Evolutionary conservation across 2,797 vertebrate genomes (phyloP), one percentile per base, ranked within the genome.

Genomic region (Pagetopsis macropterus): DNA sequence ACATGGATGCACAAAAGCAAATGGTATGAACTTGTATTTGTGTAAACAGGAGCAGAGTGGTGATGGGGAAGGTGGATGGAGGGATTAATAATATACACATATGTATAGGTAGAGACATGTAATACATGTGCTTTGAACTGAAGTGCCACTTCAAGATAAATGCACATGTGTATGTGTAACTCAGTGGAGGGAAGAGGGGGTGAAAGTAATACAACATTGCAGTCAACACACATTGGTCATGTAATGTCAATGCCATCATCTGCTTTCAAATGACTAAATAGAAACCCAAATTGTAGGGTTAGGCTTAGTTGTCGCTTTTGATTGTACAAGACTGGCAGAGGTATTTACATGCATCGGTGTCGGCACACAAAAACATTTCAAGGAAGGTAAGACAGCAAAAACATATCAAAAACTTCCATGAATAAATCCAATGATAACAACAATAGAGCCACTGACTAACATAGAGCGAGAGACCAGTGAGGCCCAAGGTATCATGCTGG

Each of bases 361-460:
- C 50, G 65, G 63, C 45, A 43, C 11, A 17, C 13, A 4, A 21
- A 33, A 23, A 65, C 63, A n/a, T 51, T 59, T 15, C 16, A 58
- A 62, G 66, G 1, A 60, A 59, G 71, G 71, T 33, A 44, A 55
- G 43, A 57, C 10, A 57, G 23, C 12, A 43, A 75, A 62, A 58
- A 40, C 55, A 43, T 59, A 75, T 59, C 15, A 67, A 62, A 65
- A 37, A 31, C 21, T 19, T 66, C 19, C 27, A 48, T 71, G 64
- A 78, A 75, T 61, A 62, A 71, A 78, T 72, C 71, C 70, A 54
- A 60, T 56, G 65, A 81, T 67, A 59, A 75, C 79, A 79, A 65
- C n/a, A 72, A 74, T 56, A 67, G 46, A 49, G 40, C 65, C 16
- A 78, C 33, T 33, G 59, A 65, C 37, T 86, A 45, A 27, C 19